A percentile compares a stretch with the other conserved stretches of the same genome.
Evolutionary conservation across 2,113 vertebrate species (phyloP).

Genomic region (Gymnobelideus leadbeateri): DNA sequence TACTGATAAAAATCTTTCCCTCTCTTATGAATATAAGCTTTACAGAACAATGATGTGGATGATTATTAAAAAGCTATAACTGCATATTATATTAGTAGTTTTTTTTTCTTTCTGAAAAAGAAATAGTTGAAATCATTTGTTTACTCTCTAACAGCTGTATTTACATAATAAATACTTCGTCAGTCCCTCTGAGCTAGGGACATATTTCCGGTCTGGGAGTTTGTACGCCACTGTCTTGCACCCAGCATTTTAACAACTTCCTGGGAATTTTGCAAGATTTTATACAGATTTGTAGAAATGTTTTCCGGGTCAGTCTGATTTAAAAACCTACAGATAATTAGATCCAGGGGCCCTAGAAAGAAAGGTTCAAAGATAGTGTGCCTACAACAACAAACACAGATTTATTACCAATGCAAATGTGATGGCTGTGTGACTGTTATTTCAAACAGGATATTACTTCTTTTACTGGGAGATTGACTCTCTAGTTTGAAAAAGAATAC

Average conservation of each 20-base stretch:
- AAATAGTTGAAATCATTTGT: constrained; percentile 53
- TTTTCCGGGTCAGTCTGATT: neutral
- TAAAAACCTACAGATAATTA: neutral
- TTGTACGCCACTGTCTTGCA: neutral
- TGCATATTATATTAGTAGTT: constrained; percentile 45
- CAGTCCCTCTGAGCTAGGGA: neutral
- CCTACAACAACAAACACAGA: neutral
- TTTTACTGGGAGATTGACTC: neutral
- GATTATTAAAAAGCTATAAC: neutral
- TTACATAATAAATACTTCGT: neutral
- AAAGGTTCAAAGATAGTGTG: neutral
- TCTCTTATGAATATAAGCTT: neutral
- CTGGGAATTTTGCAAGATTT: constrained; percentile 42
- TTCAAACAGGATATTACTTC: neutral
- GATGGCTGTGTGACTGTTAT: neutral
- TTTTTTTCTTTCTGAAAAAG: constrained; percentile 47
- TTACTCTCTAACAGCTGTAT: constrained; percentile 24
- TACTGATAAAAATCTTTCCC: neutral
- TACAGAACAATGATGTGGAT: neutral
- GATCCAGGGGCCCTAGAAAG: neutral
- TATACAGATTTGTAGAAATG: constrained; percentile 11
- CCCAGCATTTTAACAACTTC: constrained; percentile 41
- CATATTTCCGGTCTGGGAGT: neutral
- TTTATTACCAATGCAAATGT: neutral
- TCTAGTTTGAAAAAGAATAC: neutral